A percentile compares a stretch with the other conserved stretches of the same genome.
Conservation (phyloP, 2,888 invertebrate genomes). For the Tetropium fuscum region DNA sequence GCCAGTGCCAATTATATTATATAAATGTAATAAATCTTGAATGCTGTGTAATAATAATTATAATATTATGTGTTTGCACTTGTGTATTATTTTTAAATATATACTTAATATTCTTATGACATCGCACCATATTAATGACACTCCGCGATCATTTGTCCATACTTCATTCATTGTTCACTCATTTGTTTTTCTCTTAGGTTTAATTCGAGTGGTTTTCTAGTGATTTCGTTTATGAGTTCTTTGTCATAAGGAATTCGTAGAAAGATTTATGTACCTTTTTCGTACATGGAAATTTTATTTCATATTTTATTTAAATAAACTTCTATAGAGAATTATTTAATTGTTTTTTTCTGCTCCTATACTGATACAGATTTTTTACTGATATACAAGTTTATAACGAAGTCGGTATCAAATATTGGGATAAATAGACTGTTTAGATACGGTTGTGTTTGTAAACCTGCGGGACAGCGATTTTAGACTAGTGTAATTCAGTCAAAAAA, state of each 20-base stretch:
- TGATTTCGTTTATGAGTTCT: slow-evolving; percentile 58
- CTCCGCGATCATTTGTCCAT: slow-evolving; percentile 57
- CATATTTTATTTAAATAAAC: slow-evolving; percentile 59
- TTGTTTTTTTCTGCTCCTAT: background rate
- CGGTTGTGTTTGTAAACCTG: too few species aligned
- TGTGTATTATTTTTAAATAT: slow-evolving; percentile 63
- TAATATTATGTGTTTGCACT: slow-evolving; percentile 67
- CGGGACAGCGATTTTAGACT: too few species aligned
- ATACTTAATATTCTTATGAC: slow-evolving; percentile 61
- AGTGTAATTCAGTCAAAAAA: too few species aligned
- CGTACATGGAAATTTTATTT: slow-evolving; percentile 55
- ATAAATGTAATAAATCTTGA: slow-evolving; percentile 65
- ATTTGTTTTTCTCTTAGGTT: slow-evolving; percentile 45
- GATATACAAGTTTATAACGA: too few species aligned
- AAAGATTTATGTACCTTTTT: slow-evolving; percentile 58
- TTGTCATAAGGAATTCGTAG: slow-evolving; percentile 57
- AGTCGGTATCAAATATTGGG: too few species aligned
- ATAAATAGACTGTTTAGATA: too few species aligned
- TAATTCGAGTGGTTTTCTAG: slow-evolving; percentile 63
- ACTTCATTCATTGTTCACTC: slow-evolving; percentile 52
- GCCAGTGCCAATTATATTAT: slow-evolving; percentile 67
- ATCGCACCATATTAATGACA: slow-evolving; percentile 58
- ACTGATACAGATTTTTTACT: background rate
- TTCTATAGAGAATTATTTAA: slow-evolving; percentile 53
- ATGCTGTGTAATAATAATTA: slow-evolving; percentile 68